Evolutionary conservation across 2,888 invertebrate species (phyloP), one percentile per base, ranked within the genome.

Genomic region (Noctua fimbriata): DNA sequence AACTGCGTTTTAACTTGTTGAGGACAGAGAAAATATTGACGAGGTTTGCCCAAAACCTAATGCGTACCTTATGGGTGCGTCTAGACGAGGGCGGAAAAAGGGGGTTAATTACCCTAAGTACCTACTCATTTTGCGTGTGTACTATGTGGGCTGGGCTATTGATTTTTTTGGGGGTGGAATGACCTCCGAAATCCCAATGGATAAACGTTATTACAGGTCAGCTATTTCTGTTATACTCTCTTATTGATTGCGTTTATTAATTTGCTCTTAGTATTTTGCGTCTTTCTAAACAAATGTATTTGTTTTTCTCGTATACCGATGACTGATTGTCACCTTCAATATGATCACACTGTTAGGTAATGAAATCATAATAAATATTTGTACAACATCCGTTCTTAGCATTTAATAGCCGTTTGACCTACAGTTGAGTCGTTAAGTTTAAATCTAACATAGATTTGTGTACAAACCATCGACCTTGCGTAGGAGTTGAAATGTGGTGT

Each of bases 381-480:
- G 84, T 87, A 79, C 76, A 87, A 73, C 84, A 83, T 78, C 83
- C 81, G 80, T 88, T 80, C 75, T 69, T 79, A 47, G 82, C 84
- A 90, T 91, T 85, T 87, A 90, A 92, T 86, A 90, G 83, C 83
- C 81, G 78, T 90, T 92, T 92, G 92, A 93, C 94, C 93, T 93
- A 92, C 89, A 93, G 88, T 89, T 75, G 78, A 88, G 85, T 89
- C 87, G 89, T 91, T 87, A 91, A 91, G 89, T 90, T 86, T 90
- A 89, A 87, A 90, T 89, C 84, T 88, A 87, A 89, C 89, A 91
- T 88, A 88, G 88, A 88, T 84, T 77, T 89, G 86, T 86, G 79
- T 86, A 86, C 86, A 82, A 77, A 86, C 71, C 89, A 90, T 90
- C 87, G 93, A 92, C 94, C 94, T 94, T 94, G 94, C 90, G 92